A percentile compares a stretch with the other conserved stretches of the same genome.
phyloP scores from a whole-genome alignment of 2,113 vertebrate genomes.

The Eurypyga helias region DNA sequence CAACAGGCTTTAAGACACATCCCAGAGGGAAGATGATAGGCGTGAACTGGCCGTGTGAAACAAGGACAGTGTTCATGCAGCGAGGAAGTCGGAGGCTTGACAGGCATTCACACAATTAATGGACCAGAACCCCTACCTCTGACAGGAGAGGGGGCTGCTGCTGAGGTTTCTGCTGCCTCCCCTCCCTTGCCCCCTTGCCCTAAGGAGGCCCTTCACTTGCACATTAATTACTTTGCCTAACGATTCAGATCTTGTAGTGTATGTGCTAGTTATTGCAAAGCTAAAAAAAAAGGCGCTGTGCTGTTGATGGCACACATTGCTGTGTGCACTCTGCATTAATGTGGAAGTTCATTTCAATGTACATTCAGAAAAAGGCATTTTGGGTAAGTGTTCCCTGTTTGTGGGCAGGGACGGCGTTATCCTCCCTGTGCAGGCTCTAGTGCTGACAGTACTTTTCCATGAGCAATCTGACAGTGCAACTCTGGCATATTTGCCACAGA shows the following conservation, averaged over 20 bases:
- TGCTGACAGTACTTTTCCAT: background rate
- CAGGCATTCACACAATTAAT: background rate
- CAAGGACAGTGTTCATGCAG: background rate
- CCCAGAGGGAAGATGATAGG: background rate
- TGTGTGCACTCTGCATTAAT: too few relatives aligned
- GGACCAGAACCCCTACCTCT: too few relatives aligned
- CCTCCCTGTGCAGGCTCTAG: background rate
- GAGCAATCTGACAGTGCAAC: background rate
- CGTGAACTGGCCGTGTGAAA: background rate
- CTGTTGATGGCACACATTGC: background rate
- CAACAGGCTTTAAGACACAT: background rate
- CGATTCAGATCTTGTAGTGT: background rate
- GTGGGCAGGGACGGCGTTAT: background rate
- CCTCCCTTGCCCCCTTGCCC: background rate
- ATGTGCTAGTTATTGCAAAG: background rate
- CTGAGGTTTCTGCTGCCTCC: background rate
- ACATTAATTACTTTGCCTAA: background rate
- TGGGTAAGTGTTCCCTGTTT: background rate
- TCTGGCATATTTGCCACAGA: background rate
- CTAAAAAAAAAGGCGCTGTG: background rate
- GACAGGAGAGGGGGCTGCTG: background rate
- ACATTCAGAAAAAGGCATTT: background rate
- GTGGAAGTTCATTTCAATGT: fast-evolving
- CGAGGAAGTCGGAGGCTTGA: background rate
- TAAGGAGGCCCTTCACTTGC: background rate